phyloP scores from a whole-genome alignment of 2,113 vertebrate species.

The Thinocorus orbignyianus region DNA sequence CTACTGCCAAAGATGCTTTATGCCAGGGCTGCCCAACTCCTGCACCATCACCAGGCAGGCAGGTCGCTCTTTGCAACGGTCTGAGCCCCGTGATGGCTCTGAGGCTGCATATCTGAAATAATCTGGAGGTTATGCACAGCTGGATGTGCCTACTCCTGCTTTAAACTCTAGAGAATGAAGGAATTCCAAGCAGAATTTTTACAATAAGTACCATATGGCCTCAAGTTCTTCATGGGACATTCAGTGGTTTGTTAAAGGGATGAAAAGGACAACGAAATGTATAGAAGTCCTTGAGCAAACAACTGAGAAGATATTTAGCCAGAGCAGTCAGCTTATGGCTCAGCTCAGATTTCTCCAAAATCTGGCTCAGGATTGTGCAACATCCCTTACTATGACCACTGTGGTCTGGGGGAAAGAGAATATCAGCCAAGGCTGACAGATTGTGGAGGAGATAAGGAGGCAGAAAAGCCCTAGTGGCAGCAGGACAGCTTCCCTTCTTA shows the following conservation, averaged over 20 bases:
- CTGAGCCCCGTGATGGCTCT: background rate
- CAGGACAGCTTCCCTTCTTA: background rate
- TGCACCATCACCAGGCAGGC: background rate
- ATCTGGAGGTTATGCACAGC: background rate
- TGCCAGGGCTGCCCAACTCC: background rate
- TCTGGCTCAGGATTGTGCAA: background rate
- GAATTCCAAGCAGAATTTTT: background rate
- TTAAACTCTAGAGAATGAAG: background rate
- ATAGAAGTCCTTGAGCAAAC: background rate
- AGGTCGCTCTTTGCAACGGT: background rate
- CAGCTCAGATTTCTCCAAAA: background rate
- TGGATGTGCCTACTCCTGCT: background rate
- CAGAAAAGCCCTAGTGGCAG: background rate
- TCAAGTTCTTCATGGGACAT: background rate
- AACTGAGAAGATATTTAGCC: background rate
- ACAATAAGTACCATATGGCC: background rate
- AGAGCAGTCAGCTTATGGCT: background rate
- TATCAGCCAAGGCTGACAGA: background rate
- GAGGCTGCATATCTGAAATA: background rate
- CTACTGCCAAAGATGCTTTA: background rate
- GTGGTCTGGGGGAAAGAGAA: background rate
- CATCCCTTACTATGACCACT: background rate
- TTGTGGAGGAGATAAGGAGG: background rate
- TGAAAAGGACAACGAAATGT: background rate
- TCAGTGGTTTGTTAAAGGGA: background rate